A percentile compares a stretch with the other conserved stretches of the same genome.
These are phyloP conservation scores for Leuctra nigra DNA, from an alignment of 2,888 invertebrate species.

Conservation along the genomic window DNA sequence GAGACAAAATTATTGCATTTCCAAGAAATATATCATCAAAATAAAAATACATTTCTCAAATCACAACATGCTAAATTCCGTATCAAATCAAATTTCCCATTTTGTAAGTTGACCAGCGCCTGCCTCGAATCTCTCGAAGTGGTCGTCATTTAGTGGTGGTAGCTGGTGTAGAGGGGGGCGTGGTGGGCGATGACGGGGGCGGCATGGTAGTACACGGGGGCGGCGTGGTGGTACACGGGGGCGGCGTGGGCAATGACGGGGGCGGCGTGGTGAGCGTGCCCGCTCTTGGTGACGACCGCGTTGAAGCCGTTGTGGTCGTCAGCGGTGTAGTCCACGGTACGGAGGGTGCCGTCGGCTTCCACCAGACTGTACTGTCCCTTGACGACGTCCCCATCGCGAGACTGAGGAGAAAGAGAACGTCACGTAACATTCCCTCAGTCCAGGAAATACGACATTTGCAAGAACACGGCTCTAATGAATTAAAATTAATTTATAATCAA, in stretches of 20 bases:
- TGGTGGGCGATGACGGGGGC: neutral
- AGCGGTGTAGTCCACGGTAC: neutral
- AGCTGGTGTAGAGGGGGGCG: neutral
- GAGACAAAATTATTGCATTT: too few relatives aligned
- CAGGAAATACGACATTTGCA: too few relatives aligned
- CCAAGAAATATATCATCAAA: too few relatives aligned
- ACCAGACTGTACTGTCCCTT: constrained; percentile 4
- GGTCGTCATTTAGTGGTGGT: too few relatives aligned
- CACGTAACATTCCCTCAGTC: neutral
- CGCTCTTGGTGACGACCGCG: constrained; percentile 2
- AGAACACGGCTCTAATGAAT: too few relatives aligned
- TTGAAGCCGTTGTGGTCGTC: neutral
- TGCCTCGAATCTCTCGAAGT: too few relatives aligned
- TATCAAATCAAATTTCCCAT: too few relatives aligned
- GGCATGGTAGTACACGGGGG: neutral
- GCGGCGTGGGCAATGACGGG: neutral
- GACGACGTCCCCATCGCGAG: neutral
- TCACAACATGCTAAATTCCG: too few relatives aligned
- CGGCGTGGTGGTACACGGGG: neutral
- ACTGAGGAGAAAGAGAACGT: neutral
- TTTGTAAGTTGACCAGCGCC: too few relatives aligned
- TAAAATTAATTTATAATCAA: too few relatives aligned
- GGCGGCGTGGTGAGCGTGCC: neutral
- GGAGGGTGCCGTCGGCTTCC: neutral
- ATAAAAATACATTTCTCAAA: too few relatives aligned